Evolutionary conservation across 2,888 invertebrate species (phyloP).

Genomic region (Ctena decussata): DNA sequence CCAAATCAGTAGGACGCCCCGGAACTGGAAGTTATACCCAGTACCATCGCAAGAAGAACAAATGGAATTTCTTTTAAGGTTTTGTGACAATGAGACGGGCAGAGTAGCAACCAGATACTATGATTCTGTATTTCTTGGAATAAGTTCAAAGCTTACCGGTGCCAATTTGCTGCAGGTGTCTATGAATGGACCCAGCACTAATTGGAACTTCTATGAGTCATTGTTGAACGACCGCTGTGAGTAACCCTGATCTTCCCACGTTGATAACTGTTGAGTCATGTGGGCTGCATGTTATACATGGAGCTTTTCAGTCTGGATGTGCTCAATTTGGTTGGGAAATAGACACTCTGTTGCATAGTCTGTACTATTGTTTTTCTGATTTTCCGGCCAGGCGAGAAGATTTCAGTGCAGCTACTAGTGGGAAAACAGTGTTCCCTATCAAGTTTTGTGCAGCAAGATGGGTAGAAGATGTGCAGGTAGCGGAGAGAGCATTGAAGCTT

Average conservation of each 20-base stretch:
- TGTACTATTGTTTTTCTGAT: not conserved
- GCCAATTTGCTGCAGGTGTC: conserved; percentile 33
- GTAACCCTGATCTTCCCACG: not conserved
- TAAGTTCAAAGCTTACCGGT: not conserved
- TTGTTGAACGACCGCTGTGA: conserved; percentile 15
- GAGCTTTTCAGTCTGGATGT: not conserved
- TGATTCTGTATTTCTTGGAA: not conserved
- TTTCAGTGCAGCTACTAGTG: not conserved
- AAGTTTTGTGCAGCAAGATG: not conserved
- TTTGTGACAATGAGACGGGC: not conserved
- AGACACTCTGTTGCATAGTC: not conserved
- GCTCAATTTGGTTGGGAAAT: not conserved
- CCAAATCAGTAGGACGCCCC: no score
- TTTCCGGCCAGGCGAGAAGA: not conserved
- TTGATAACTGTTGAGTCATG: not conserved
- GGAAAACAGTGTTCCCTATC: not conserved
- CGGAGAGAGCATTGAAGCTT: conserved; percentile 32
- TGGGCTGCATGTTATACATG: conserved; percentile 11
- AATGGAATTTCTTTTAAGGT: not conserved
- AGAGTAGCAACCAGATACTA: not conserved
- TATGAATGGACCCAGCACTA: conserved; percentile 51
- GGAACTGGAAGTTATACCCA: no score
- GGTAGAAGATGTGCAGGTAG: not conserved
- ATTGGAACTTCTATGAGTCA: conserved; percentile 47
- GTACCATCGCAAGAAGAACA: no score